Evolutionary conservation across 92 coral and sea anemone species (phyloP).

Genomic region (Palythoa heliodiscus): DNA sequence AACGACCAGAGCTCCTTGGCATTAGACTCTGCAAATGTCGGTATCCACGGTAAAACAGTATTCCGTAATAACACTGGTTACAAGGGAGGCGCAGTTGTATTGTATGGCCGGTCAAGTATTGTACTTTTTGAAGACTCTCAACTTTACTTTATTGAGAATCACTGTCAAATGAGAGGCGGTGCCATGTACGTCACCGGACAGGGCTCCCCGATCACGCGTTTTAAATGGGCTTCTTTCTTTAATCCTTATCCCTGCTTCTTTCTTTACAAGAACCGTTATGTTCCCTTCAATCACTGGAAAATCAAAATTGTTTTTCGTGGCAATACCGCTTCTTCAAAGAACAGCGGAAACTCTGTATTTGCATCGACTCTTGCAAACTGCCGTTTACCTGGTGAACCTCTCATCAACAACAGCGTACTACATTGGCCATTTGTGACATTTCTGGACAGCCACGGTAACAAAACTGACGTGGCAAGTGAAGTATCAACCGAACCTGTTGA

Average conservation of each 20-base stretch:
- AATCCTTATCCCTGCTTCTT: slow-evolving; percentile 75
- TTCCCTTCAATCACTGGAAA: slow-evolving; percentile 57
- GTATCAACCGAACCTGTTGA: slow-evolving; percentile 79
- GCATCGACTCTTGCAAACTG: slow-evolving; percentile 82
- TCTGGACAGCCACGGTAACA: slow-evolving; percentile 34
- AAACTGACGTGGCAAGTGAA: slow-evolving; percentile 43
- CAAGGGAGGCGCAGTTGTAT: slow-evolving; percentile 83
- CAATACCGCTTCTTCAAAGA: slow-evolving; percentile 50
- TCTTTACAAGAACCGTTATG: slow-evolving; percentile 35
- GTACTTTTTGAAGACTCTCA: slow-evolving; percentile 54
- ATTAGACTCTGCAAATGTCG: slow-evolving; percentile 61
- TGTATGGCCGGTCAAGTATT: slow-evolving; percentile 74
- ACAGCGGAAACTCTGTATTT: slow-evolving; percentile 70
- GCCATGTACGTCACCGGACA: slow-evolving; percentile 79
- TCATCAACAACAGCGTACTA: slow-evolving; percentile 62
- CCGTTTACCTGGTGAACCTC: slow-evolving; percentile 61
- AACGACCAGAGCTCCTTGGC: slow-evolving; percentile 75
- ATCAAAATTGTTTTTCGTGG: slow-evolving; percentile 69
- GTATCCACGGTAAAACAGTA: slow-evolving; percentile 52
- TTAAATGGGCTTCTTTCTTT: slow-evolving; percentile 54
- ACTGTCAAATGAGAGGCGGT: slow-evolving; percentile 77
- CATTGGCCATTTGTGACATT: slow-evolving; percentile 74
- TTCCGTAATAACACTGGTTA: slow-evolving; percentile 74
- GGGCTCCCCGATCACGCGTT: slow-evolving; percentile 79
- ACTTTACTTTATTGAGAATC: slow-evolving; percentile 60